phyloP scores from a whole-genome alignment of 2,797 vertebrate genomes.

The Sarcophilus harrisii region DNA sequence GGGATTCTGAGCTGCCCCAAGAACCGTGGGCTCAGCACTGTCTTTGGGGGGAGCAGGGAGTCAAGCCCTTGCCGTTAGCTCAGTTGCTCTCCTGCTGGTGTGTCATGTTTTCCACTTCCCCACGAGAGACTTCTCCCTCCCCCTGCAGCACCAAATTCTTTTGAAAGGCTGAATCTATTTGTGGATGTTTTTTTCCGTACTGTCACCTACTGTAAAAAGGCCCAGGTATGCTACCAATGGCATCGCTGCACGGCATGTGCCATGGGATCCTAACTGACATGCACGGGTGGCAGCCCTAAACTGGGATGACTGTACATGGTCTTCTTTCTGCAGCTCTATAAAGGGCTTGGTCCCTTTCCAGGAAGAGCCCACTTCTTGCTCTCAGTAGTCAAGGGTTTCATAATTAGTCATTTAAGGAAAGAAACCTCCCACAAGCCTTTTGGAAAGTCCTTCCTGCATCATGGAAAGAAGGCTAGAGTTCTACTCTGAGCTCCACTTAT shows the following conservation, averaged over 20 bases:
- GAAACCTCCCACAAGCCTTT: neutral
- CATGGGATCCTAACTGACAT: conserved; percentile 66
- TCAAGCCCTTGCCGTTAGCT: neutral
- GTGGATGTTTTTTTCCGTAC: conserved; percentile 73
- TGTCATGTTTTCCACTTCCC: conserved; percentile 61
- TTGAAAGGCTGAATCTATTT: conserved; percentile 73
- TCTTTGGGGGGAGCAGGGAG: neutral
- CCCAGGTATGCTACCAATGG: conserved; percentile 75
- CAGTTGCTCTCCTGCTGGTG: neutral
- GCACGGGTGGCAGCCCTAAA: conserved; percentile 51
- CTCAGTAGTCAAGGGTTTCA: conserved; percentile 17
- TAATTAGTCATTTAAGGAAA: neutral
- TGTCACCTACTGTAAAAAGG: conserved; percentile 77
- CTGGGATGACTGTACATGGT: conserved; percentile 40
- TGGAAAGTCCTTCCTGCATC: neutral
- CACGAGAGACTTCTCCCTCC: conserved; percentile 46
- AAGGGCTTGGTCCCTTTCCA: conserved; percentile 18
- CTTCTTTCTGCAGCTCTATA: conserved; percentile 44
- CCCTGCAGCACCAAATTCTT: conserved; percentile 60
- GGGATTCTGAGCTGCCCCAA: neutral
- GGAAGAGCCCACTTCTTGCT: neutral
- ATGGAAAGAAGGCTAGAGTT: neutral
- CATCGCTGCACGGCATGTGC: conserved; percentile 49
- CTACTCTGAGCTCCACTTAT: neutral
- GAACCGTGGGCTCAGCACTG: neutral